Evolutionary conservation across 2,113 vertebrate species (phyloP), one percentile per base, ranked within the genome.

Genomic region (Cynoglossus semilaevis): DNA sequence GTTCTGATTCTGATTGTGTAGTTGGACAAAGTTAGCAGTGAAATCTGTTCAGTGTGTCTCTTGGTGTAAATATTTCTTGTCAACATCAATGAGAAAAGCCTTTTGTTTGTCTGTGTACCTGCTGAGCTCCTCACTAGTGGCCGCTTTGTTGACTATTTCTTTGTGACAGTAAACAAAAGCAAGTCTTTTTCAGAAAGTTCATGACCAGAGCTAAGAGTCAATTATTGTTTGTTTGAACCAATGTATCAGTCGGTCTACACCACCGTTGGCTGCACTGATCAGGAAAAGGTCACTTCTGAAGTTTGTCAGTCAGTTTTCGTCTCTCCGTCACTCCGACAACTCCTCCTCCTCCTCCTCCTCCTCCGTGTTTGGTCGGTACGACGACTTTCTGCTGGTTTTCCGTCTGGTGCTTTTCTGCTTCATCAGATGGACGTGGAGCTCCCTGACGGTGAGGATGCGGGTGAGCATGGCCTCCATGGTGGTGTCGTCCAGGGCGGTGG

Each of bases 391-490:
- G 0, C 12, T 51, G 13, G 22, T 29, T 6, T n/a, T 19, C 15
- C 18, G 42, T 1, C 36, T 13, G n/a, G 0, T 5, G 9, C 2
- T 14, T 4, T 12, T 34, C 1, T 88, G 91, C 83, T 92, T 90
- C 83, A 88, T 89, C 81, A n/a, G 7, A 9, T 2, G 15, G 6
- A 94, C 86, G 0, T 98, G 93, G 76, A 98, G 87, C 84, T 99
- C 95, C 77, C 96, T 87, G 83, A 97, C 93, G 56, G 94, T 93
- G 56, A 98, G 94, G 82, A 98, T 97, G 48, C 96, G 90, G 7
- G 89, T 94, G 71, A 98, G 90, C 96, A 98, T 99, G 90, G 92
- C 93, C 81, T 96, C 95, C 93, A 97, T 90, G 74, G 93, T 95
- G 70, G 76, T 83, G 16, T 94, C 92, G 13, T 95, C 95, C 84